Percentiles rank a stretch among this genome's conserved stretches.
Evolutionary conservation across 2,113 vertebrate genomes (phyloP).

Genomic region (Oxyura jamaicensis): DNA sequence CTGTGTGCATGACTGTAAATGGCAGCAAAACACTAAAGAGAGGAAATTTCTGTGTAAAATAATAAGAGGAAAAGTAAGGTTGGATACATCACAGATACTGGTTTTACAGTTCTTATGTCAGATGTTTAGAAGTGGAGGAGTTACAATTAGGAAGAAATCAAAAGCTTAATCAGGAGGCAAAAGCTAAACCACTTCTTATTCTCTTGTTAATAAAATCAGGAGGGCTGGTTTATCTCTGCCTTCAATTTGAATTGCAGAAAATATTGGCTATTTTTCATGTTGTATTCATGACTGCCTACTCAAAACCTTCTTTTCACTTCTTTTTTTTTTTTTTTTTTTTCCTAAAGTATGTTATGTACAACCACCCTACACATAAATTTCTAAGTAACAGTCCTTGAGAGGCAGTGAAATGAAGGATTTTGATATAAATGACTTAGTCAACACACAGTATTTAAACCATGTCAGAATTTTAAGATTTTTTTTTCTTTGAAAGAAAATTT

Average conservation of each 20-base stretch:
- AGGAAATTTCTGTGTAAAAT: neutral
- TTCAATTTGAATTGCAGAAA: neutral
- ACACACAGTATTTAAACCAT: neutral
- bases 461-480: neutral
- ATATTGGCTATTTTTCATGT: neutral
- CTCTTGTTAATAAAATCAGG: neutral
- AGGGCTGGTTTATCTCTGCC: neutral
- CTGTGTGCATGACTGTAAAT: neutral
- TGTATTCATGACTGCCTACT: neutral
- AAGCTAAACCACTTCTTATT: neutral
- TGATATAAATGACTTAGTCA: neutral
- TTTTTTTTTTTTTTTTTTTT: too few relatives aligned
- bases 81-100: neutral
- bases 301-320: neutral
- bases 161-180: neutral
- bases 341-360: fast-evolving
- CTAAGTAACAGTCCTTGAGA: neutral
- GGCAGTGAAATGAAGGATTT: neutral
- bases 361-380: neutral
- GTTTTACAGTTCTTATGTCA: neutral
- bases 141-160: neutral
- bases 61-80: neutral
- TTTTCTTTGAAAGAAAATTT: too few relatives aligned
- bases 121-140: fast-evolving
- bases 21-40: neutral